A percentile compares a stretch with the other conserved stretches of the same genome.
Conservation (phyloP, 2,113 vertebrate species). For the Caracal caracal region DNA sequence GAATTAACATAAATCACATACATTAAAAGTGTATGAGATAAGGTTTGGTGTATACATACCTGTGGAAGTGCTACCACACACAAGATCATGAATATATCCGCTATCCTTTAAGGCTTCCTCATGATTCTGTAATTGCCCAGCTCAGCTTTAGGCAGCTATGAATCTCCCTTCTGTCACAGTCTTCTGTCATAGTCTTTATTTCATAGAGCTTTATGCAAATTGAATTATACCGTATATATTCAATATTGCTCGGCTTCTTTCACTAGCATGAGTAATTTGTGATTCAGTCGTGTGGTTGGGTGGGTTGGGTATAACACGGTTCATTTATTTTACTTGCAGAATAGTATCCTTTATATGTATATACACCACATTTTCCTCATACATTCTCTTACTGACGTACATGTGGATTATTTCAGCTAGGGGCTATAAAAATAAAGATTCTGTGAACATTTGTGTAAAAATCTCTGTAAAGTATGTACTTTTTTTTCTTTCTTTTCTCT, state of each 20-base stretch:
- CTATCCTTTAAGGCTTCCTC: neutral
- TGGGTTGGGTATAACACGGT: neutral
- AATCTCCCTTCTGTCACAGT: neutral
- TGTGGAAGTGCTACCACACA: neutral
- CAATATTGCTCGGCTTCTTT: neutral
- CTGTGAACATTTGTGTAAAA: neutral
- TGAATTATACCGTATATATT: neutral
- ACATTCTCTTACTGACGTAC: neutral
- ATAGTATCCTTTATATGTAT: neutral
- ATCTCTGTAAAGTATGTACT: neutral
- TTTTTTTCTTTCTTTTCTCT: neutral
- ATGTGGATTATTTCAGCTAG: neutral
- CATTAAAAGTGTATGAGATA: neutral
- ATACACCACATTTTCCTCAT: neutral
- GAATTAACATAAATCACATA: neutral
- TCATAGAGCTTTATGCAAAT: neutral
- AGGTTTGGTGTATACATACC: neutral
- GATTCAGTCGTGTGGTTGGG: neutral
- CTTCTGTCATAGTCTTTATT: neutral
- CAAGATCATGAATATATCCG: neutral
- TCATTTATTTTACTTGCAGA: neutral
- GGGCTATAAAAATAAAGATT: neutral
- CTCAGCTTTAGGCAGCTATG: neutral
- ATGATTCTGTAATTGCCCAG: neutral
- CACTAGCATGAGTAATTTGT: neutral